phyloP scores from a whole-genome alignment of 2,797 vertebrate species.

The Coluber constrictor region DNA sequence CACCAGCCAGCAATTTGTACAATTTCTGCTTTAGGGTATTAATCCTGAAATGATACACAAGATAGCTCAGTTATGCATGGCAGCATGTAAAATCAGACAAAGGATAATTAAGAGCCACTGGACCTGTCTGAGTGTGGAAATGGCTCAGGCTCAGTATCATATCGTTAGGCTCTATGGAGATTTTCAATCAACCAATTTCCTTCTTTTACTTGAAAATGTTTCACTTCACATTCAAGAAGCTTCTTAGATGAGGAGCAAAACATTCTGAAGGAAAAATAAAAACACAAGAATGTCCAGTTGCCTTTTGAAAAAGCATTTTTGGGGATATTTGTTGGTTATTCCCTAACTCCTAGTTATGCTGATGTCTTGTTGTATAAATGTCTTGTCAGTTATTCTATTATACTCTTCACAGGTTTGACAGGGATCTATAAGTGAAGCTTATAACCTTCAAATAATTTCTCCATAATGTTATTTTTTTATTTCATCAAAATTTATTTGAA shows the following conservation, averaged over 20 bases:
- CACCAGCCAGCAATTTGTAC: neutral
- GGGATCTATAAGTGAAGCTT: neutral
- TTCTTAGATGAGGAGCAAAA: too few species aligned
- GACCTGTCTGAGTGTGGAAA: neutral
- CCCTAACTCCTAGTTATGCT: neutral
- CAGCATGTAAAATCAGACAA: neutral
- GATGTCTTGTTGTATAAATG: neutral
- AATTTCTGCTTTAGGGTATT: neutral
- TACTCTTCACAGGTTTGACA: neutral
- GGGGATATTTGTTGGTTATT: neutral
- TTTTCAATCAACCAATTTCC: too few species aligned
- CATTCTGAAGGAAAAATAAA: too few species aligned
- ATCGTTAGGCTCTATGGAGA: too few species aligned
- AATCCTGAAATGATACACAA: neutral
- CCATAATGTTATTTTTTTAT: neutral
- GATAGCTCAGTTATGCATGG: neutral
- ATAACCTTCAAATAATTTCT: neutral
- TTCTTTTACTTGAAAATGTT: too few species aligned
- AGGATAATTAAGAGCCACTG: neutral
- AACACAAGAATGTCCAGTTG: too few species aligned
- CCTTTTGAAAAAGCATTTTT: neutral
- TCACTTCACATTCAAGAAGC: too few species aligned
- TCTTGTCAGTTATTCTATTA: neutral
- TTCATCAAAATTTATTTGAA: neutral
- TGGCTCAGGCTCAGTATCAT: neutral